phyloP scores from a whole-genome alignment of 2,113 vertebrate species.

The Monopterus albus region DNA sequence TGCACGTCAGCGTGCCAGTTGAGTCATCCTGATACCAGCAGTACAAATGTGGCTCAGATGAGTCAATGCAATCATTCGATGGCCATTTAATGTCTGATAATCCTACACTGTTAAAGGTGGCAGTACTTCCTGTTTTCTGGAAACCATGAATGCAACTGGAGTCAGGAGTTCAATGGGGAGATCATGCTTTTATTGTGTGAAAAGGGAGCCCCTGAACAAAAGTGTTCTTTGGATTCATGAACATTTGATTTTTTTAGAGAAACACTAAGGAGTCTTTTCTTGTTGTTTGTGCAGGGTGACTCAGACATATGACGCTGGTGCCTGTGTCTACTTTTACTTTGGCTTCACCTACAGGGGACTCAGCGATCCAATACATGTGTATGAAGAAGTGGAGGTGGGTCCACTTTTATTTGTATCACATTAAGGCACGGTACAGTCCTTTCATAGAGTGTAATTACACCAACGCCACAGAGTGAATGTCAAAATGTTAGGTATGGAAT shows the following conservation, averaged over 20 bases:
- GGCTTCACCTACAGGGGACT: constrained; percentile 99
- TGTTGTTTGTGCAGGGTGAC: constrained; percentile 86
- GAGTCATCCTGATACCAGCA: constrained; percentile 21
- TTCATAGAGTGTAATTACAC: background rate
- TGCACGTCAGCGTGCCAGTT: background rate
- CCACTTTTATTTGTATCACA: background rate
- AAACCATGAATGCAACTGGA: constrained; percentile 56
- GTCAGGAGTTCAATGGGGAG: constrained; percentile 46
- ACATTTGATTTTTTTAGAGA: constrained; percentile 29
- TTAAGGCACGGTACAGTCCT: background rate
- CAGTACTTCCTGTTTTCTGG: constrained; percentile 38
- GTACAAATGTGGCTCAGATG: constrained; percentile 32
- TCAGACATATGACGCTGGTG: constrained; percentile 95
- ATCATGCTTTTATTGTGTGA: constrained; percentile 34
- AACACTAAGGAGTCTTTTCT: background rate
- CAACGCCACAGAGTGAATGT: background rate
- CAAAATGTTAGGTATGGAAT: constrained; percentile 3
- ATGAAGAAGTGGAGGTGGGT: constrained; percentile 96
- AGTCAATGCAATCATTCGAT: constrained; percentile 51
- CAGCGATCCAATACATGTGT: constrained; percentile 91
- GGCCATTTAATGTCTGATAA: constrained; percentile 65
- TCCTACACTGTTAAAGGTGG: constrained; percentile 63
- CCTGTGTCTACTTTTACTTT: constrained; percentile 99
- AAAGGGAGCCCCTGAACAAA: constrained; percentile 26
- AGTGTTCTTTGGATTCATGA: constrained; percentile 2